Base-by-base conservation (phyloP, 2,113 vertebrate genomes). In the Hemiscyllium ocellatum region DNA sequence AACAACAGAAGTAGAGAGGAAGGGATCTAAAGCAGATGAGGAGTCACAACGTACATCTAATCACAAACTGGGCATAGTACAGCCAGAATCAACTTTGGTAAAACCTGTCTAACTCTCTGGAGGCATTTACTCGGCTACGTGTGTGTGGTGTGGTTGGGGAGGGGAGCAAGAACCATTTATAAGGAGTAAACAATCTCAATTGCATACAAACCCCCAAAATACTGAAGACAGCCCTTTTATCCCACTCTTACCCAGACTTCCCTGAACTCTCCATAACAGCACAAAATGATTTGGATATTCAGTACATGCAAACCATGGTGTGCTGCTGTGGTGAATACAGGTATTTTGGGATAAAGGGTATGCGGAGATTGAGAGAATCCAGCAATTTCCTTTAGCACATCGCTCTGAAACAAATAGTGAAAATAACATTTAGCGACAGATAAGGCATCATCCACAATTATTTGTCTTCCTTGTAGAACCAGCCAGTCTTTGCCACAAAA, bases 241-340 rank as follows among this genome's bases (percentile, higher is more conserved):
- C 33, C 56, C 33, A 66, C 89, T 66, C 17, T 37, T n/a, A 15
- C 1, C 37, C 33, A 68, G 89, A 93, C n/a, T 66, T 66, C 65
- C 56, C 89, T 15, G n/a, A 61, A 93, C 89, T 66, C 89, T 61
- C 61, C 89, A 93, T 17, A 93, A 93, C 89, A 93, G 89, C 89
- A 93, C 89, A 66, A 33, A 93, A 93, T 68, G 89, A 61, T 93
- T 93, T 93, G 89, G 17, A 93, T 66, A 66, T 93, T 66, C 20
- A 66, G 13, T 93, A 93, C 89, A 93, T 19, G 89, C 89, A 93
- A 93, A 93, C 89, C 89, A 93, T 93, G 89, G 65, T 93, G 89
- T 93, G 89, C 89, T 93, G 89, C 89, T 93, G 89, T 93, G 89
- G 6, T 66, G 89, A 93, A 93, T 66, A 61, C 89, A 93, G 89